phyloP scores from a whole-genome alignment of 2,113 vertebrate species.

The Clarias batrachus region DNA sequence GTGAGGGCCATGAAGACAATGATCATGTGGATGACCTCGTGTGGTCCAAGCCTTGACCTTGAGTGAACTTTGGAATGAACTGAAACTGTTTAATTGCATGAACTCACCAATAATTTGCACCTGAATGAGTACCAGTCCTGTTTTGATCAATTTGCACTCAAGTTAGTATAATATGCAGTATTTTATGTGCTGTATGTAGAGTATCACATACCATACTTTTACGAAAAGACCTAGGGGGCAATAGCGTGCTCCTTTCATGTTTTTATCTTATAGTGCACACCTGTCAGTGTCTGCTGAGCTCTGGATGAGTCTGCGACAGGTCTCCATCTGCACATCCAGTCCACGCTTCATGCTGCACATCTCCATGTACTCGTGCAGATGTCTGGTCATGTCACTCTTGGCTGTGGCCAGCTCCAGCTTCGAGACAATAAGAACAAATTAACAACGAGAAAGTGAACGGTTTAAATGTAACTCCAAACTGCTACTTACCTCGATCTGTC shows the following conservation, averaged over 20 bases:
- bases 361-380: slow-evolving; percentile 94
- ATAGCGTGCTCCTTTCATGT: not conserved
- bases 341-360: slow-evolving; percentile 95
- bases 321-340: slow-evolving; percentile 87
- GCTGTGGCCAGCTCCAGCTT: slow-evolving; percentile 89
- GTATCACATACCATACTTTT: not conserved
- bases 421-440: not conserved
- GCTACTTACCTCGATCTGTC: slow-evolving; percentile 87
- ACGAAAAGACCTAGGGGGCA: not conserved
- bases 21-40: not conserved
- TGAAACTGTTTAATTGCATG: not conserved
- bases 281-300: slow-evolving; percentile 60
- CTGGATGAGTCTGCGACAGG: slow-evolving; percentile 87
- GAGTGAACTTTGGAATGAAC: not conserved
- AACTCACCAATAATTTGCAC: not conserved
- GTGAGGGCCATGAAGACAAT: not conserved
- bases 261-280: slow-evolving; percentile 29
- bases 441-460: not conserved
- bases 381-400: slow-evolving; percentile 92
- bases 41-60: not conserved
- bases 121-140: not conserved
- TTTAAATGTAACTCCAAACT: not conserved
- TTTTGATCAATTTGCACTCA: not conserved
- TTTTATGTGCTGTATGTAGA: not conserved
- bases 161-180: not conserved